Evolutionary conservation across 2,888 invertebrate species (phyloP).

Genomic region (Temnothorax unifasciatus): DNA sequence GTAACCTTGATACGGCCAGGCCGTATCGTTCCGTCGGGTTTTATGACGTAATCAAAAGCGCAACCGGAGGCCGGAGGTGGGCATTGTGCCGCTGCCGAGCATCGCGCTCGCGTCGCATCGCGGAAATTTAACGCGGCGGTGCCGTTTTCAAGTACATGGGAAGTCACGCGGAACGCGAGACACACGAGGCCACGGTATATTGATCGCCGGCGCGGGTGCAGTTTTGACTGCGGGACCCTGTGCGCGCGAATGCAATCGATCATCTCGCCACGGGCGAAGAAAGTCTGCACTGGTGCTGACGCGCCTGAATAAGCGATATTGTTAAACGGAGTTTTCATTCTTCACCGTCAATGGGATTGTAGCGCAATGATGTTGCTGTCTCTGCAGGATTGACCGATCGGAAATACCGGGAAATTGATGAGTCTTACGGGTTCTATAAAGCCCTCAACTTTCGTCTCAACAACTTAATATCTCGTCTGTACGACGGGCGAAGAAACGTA

Average conservation of each 20-base stretch:
- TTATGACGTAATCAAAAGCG: slow-evolving; percentile 40
- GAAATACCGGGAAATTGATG: slow-evolving; percentile 56
- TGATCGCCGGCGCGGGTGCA: slow-evolving; percentile 45
- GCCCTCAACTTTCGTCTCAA: slow-evolving; percentile 54
- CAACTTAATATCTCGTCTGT: slow-evolving; percentile 53
- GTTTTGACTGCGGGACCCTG: slow-evolving; percentile 45
- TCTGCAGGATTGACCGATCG: slow-evolving; percentile 57
- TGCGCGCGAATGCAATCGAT: slow-evolving; percentile 55
- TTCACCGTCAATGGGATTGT: slow-evolving; percentile 57
- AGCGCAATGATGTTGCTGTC: slow-evolving; percentile 58
- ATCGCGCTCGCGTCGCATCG: neutral
- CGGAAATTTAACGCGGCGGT: neutral
- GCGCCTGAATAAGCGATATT: slow-evolving; percentile 57
- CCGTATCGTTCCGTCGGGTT: neutral
- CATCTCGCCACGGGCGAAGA: slow-evolving; percentile 51
- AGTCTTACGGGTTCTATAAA: slow-evolving; percentile 52
- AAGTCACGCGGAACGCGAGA: slow-evolving; percentile 31
- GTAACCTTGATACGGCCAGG: slow-evolving; percentile 23
- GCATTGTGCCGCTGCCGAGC: neutral
- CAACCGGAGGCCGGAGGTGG: neutral
- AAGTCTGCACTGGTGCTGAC: slow-evolving; percentile 52
- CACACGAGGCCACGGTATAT: slow-evolving; percentile 34
- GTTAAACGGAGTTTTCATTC: slow-evolving; percentile 59
- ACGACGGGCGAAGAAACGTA: slow-evolving; percentile 28
- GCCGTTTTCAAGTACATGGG: slow-evolving; percentile 24